These are phyloP conservation scores for Choloepus didactylus DNA, from an alignment of 2,797 vertebrate genomes.

Conservation along the genomic window DNA sequence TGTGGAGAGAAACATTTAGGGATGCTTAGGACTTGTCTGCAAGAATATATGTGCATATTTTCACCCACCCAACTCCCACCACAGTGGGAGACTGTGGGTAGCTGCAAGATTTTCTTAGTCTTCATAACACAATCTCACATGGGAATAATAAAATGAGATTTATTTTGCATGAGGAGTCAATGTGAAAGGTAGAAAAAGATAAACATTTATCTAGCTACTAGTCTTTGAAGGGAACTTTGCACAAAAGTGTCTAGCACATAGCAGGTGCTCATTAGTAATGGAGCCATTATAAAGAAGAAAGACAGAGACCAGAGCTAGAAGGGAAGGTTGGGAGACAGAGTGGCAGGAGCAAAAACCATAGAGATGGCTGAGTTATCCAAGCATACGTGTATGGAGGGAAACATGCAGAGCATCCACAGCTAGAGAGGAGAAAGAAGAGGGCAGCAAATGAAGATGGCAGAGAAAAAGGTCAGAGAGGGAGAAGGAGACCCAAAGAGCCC, in stretches of 20 bases:
- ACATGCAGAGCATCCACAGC: background rate
- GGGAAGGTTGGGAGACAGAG: background rate
- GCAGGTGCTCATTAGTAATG: background rate
- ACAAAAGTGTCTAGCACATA: background rate
- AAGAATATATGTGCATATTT: background rate
- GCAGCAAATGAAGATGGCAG: background rate
- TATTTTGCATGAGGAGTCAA: background rate
- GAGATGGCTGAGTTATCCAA: background rate
- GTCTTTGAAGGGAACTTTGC: background rate
- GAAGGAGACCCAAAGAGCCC: background rate
- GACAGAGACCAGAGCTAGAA: background rate
- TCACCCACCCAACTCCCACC: background rate
- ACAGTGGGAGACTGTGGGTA: background rate
- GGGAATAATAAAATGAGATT: constrained; percentile 28
- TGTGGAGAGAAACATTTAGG: background rate
- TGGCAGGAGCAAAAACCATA: background rate
- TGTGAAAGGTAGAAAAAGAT: background rate
- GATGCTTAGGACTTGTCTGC: background rate
- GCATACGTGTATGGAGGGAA: background rate
- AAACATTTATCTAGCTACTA: background rate
- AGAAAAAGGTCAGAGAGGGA: background rate
- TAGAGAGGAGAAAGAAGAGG: background rate
- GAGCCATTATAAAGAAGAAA: background rate
- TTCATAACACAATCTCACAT: background rate
- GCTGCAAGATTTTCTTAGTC: background rate